phyloP scores from a whole-genome alignment of 2,888 invertebrate genomes.

The Malacosoma neustria region DNA sequence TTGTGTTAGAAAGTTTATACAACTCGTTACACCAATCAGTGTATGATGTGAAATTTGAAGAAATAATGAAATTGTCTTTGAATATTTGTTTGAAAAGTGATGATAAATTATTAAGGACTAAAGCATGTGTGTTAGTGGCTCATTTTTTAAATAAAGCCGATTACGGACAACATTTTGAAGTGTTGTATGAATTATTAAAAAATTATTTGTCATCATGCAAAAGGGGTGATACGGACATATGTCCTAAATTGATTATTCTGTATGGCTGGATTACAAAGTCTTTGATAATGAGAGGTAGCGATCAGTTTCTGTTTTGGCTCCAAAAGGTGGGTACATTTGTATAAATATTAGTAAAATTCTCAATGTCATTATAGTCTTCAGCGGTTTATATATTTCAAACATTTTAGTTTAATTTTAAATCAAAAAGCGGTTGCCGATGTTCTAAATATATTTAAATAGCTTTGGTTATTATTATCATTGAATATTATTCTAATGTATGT shows the following conservation, averaged over 20 bases:
- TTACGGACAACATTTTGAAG: constrained; percentile 46
- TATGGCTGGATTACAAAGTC: constrained; percentile 60
- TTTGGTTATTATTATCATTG: no score
- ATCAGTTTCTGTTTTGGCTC: constrained; percentile 51
- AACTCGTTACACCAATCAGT: constrained; percentile 56
- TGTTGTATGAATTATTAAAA: constrained; percentile 46
- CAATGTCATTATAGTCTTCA: constrained; percentile 2
- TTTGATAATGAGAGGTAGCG: constrained; percentile 49
- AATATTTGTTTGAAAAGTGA: constrained; percentile 43
- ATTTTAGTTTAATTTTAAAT: no score
- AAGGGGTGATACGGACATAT: constrained; percentile 27
- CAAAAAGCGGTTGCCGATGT: no score
- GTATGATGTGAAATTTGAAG: constrained; percentile 35
- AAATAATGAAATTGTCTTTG: constrained; percentile 43
- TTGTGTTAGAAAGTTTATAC: constrained; percentile 68
- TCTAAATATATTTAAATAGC: no score
- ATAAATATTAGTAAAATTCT: constrained; percentile 1
- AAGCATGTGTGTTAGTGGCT: constrained; percentile 66
- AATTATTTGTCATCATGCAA: constrained; percentile 27
- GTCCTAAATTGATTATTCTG: constrained; percentile 39
- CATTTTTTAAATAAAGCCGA: constrained; percentile 76
- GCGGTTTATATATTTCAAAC: no score
- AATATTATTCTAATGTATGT: no score
- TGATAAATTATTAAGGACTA: constrained; percentile 36
- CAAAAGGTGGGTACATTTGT: constrained; percentile 38